Base-by-base conservation (phyloP, 2,797 vertebrate species). In the Peromyscus aztecus region DNA sequence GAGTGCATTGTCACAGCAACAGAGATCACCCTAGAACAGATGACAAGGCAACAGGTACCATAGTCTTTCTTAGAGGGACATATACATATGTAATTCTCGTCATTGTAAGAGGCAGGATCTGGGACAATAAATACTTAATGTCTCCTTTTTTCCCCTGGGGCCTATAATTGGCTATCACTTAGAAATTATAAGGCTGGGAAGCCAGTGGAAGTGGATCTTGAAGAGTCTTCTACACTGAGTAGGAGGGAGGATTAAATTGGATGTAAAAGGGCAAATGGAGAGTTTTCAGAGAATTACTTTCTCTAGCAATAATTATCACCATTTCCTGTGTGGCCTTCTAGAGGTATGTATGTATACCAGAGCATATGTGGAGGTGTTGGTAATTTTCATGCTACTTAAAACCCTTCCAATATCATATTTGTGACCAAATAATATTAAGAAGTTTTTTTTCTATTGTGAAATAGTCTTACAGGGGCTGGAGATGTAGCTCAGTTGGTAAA, bases 321-420 rank as follows among this genome's bases (percentile, higher is more conserved):
- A 87, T 57, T 87, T 71, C 67, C 52, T 75, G n/a, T 59, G 24
- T 57, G 81, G n/a, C 55, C 43, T 94, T 78, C 29, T 59, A 75
- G 88, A 91, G 71, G 40, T 88, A 73, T 73, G 27, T 43, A 29
- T 93, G n/a, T 34, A 49, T 93, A 83, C 55, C 77, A 52, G 93
- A 73, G 63, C 27, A 84, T 83, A 91, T 67, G 69, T 91, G 23
- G 59, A 84, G 63, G 57, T 59, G 37, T 89, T 80, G 0, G 4
- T 84, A 65, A 49, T 89, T 91, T 95, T 78, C 78, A 40, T 77
- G 83, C 31, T 23, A n/a, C 67, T 96, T 95, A 23, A 77, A 71
- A 93, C 43, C 69, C 55, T 90, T 77, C 52, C n/a, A 73, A 27
- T 90, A 69, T 93, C 52, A 93, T 57, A 89, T 83, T 83, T 52